These are phyloP conservation scores for Agonopterix alstromeriana DNA, from an alignment of 2,888 invertebrate species.

Conservation along the genomic window DNA sequence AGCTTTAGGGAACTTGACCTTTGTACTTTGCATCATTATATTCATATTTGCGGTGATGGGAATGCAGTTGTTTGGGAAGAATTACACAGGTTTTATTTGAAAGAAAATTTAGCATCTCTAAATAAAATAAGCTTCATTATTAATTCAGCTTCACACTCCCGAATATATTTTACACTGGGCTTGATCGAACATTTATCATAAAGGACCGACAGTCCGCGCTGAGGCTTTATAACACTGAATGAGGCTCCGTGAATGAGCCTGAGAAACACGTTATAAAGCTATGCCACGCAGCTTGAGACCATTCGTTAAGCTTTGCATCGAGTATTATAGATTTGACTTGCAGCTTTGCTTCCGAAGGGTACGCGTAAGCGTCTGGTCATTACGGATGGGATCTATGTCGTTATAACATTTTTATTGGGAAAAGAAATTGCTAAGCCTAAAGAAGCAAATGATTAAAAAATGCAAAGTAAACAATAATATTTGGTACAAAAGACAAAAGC, in stretches of 20 bases:
- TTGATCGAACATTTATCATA: conserved; percentile 68
- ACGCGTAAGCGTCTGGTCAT: conserved; percentile 58
- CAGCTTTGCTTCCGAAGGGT: conserved; percentile 72
- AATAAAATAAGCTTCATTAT: conserved; percentile 63
- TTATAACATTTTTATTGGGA: conserved; percentile 14
- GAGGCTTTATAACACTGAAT: conserved; percentile 69
- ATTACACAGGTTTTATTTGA: conserved; percentile 83
- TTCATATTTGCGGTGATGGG: conserved; percentile 99
- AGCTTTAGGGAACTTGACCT: conserved; percentile 95
- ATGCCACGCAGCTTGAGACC: conserved; percentile 71
- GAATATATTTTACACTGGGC: conserved; percentile 69
- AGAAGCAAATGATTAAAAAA: conserved; percentile 16
- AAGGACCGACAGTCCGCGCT: conserved; percentile 55
- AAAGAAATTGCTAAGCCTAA: conserved; percentile 18
- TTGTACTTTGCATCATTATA: conserved; percentile 96
- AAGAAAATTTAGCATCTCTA: conserved; percentile 71
- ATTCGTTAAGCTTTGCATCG: conserved; percentile 72
- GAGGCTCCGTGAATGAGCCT: conserved; percentile 43
- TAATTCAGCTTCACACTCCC: conserved; percentile 73
- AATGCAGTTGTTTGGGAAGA: conserved; percentile 95
- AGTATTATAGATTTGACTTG: conserved; percentile 72
- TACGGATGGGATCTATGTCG: conserved; percentile 74
- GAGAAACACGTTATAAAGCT: conserved; percentile 66
- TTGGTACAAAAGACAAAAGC: conserved; percentile 30
- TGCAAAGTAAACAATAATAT: conserved; percentile 6